These are phyloP conservation scores for Argentina silus DNA, from an alignment of 2,797 vertebrate genomes.

Conservation along the genomic window DNA sequence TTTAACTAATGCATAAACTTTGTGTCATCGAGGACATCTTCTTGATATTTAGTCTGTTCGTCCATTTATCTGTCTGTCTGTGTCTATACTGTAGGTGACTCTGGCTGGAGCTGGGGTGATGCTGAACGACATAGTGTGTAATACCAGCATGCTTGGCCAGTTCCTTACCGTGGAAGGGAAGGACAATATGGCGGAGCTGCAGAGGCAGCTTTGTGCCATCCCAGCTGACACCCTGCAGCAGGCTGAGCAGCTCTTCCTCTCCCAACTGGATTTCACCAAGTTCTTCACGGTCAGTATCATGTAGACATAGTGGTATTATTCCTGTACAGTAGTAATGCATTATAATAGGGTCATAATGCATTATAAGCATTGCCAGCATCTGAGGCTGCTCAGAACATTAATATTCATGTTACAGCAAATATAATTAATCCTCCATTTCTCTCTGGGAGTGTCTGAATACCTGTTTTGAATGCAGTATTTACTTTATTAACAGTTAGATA, in stretches of 20 bases:
- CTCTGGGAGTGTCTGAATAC: too few species aligned
- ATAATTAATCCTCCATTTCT: too few species aligned
- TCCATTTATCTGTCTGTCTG: not conserved
- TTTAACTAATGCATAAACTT: too few species aligned
- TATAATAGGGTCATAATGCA: too few species aligned
- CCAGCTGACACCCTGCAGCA: slow-evolving; percentile 71
- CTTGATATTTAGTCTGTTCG: not conserved
- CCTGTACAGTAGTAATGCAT: too few species aligned
- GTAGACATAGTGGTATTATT: too few species aligned
- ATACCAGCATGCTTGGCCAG: slow-evolving; percentile 64
- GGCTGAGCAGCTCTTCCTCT: slow-evolving; percentile 77
- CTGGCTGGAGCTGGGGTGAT: slow-evolving; percentile 54
- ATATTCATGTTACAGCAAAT: too few species aligned
- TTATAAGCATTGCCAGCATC: not conserved
- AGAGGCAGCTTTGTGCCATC: slow-evolving; percentile 74
- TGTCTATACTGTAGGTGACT: slow-evolving; percentile 63
- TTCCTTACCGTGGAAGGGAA: slow-evolving; percentile 63
- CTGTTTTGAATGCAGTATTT: too few species aligned
- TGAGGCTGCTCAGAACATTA: not conserved
- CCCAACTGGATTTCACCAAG: slow-evolving; percentile 77
- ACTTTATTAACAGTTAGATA: too few species aligned
- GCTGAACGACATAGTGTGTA: slow-evolving; percentile 79
- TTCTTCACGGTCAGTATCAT: slow-evolving; percentile 78
- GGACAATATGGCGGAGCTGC: slow-evolving; percentile 62
- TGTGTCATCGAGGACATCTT: not conserved